Base-by-base conservation (phyloP, 2,797 vertebrate species). In the Syngnathus rostellatus region DNA sequence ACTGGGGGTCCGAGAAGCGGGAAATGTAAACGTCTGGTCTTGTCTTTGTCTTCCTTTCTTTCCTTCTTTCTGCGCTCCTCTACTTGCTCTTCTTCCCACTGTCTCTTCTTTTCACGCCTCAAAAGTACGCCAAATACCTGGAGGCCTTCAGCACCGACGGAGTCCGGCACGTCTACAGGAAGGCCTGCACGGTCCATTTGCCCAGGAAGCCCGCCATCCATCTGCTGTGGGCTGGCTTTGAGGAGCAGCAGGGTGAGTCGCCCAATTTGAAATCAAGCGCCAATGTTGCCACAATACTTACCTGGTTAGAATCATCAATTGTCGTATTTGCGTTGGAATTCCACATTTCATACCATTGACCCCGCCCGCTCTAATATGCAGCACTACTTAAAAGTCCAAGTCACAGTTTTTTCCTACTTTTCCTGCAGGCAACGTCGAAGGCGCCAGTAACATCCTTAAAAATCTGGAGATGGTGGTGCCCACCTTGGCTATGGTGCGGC, bases 111-210 rank as follows among this genome's bases (percentile, higher is more conserved):
- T 93, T 92, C 89, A 90, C 82, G 93, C 89, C 91, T 55, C 2
- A 58, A 58, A 97, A 99, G 97, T 99, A 99, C 89, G 96, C 94
- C 89, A 98, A 98, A 91, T 99, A 98, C 90, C 93, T 99, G 92
- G 96, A 98, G 91, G 92, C 92, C 87, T 96, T 96, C 92, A 98
- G 95, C 88, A 93, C 86, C 17, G 97, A 99, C 75, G 95, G 94
- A 50, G 94, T 95, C 86, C 91, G 95, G 77, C 95, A 99, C 73
- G 92, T 99, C 84, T 99, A 93, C 92, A 97, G 93, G 91, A 94
- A 96, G 82, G 97, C 96, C 58, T 98, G 96, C 74, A 93, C 91
- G 57, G 92, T 94, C 75, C 97, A 99, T 45, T 91, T 99, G 39
- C 91, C 93, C 68, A 97, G 91, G 92, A 98, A 99, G 75, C 95